Evolutionary conservation across 2,797 vertebrate species (phyloP).

Genomic region (Lutjanus argentimaculatus): DNA sequence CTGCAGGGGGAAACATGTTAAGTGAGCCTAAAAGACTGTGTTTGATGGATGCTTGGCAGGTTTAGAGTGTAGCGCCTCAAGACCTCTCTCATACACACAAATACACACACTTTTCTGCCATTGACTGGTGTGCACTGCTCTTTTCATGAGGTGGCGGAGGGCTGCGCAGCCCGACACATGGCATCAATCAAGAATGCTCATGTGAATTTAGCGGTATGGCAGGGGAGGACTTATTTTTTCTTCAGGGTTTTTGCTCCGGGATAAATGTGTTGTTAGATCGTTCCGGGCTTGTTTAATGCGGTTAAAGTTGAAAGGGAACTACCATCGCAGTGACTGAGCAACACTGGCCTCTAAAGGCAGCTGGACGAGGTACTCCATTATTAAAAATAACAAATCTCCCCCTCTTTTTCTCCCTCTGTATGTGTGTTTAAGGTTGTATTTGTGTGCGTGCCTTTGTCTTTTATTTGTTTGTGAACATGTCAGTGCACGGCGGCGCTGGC

Average conservation of each 20-base stretch:
- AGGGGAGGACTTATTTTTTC: constrained; percentile 47
- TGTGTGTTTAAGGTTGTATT: constrained; percentile 29
- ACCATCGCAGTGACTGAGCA: constrained; percentile 55
- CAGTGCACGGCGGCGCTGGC: constrained; percentile 33
- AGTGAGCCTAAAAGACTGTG: constrained; percentile 57
- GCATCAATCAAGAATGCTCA: constrained; percentile 68
- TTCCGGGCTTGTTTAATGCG: constrained; percentile 38
- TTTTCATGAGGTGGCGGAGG: constrained; percentile 57
- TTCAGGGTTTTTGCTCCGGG: constrained; percentile 36
- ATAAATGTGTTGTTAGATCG: constrained; percentile 38
- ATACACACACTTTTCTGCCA: constrained; percentile 39
- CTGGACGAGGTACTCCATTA: constrained; percentile 25
- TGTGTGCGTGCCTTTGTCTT: constrained; percentile 16
- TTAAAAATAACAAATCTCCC: constrained; percentile 44
- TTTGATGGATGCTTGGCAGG: constrained; percentile 77
- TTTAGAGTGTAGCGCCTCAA: constrained; percentile 69
- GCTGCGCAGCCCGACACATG: constrained; percentile 40
- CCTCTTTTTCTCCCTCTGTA: constrained; percentile 18
- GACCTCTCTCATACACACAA: constrained; percentile 49
- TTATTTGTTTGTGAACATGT: constrained; percentile 61
- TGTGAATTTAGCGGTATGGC: constrained; percentile 65
- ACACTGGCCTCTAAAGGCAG: constrained; percentile 78
- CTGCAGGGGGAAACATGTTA: constrained; percentile 57
- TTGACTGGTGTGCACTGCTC: constrained; percentile 47
- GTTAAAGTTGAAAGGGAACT: background rate